These are phyloP conservation scores for Todiramphus chloris DNA, from an alignment of 2,113 vertebrate species.

Conservation along the genomic window DNA sequence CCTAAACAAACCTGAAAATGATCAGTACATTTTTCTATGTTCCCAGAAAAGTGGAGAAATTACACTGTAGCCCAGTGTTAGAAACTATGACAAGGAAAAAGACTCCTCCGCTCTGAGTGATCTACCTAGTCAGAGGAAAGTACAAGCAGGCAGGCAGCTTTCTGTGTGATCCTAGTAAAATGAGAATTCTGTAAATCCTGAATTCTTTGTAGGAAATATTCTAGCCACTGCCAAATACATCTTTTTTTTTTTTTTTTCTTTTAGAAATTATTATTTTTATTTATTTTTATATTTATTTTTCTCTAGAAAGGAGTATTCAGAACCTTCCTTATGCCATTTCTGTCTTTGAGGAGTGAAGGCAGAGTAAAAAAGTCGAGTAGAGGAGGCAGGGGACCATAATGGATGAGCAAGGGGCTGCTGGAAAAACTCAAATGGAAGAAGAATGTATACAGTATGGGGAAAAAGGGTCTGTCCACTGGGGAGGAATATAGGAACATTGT, in stretches of 20 bases:
- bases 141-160: background rate
- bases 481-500: no score
- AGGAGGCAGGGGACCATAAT: no score
- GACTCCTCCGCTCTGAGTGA: background rate
- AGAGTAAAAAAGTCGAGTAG: background rate
- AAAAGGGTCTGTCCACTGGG: no score
- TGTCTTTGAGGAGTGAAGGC: background rate
- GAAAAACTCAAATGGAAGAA: no score
- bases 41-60: background rate
- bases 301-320: background rate
- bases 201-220: background rate
- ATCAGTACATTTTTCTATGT: background rate
- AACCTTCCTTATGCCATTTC: background rate
- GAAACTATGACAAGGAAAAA: background rate
- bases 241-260: background rate
- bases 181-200: background rate
- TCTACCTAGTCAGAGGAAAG: background rate
- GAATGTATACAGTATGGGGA: no score
- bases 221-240: background rate
- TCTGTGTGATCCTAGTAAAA: background rate
- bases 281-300: background rate
- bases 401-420: no score
- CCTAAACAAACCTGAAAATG: background rate
- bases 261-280: no score
- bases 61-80: background rate